Conservation (phyloP, 1,140 invertebrate genomes). For the Pseudomyrmex concolor region DNA sequence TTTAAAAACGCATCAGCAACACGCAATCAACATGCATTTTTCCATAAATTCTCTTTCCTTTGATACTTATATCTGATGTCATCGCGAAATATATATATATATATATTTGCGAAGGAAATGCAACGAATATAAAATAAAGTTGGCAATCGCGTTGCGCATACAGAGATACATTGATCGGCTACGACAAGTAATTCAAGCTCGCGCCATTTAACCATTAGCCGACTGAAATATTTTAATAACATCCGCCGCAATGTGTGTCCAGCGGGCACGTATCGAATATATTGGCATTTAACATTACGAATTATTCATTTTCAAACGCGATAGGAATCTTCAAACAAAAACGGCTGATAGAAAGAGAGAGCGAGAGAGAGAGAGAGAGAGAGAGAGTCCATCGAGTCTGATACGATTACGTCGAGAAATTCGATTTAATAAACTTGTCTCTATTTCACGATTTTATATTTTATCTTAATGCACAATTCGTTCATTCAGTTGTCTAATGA, state of each 20-base stretch:
- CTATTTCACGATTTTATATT: slow-evolving; percentile 40
- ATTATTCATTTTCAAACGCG: slow-evolving; percentile 58
- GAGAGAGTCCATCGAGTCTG: slow-evolving; percentile 34
- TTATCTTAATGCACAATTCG: background rate
- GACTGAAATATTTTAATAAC: slow-evolving; percentile 62
- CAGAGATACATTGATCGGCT: slow-evolving; percentile 42
- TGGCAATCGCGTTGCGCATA: slow-evolving; percentile 3
- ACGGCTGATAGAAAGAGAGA: slow-evolving; percentile 4
- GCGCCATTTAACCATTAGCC: slow-evolving; percentile 57
- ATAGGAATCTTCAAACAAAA: slow-evolving; percentile 55
- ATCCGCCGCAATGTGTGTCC: slow-evolving; percentile 55
- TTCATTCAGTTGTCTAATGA: slow-evolving; percentile 29
- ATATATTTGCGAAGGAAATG: slow-evolving; percentile 12
- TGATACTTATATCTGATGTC: background rate
- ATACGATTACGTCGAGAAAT: slow-evolving; percentile 40
- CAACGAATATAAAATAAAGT: slow-evolving; percentile 48
- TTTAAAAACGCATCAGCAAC: background rate
- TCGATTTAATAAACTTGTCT: slow-evolving; percentile 40
- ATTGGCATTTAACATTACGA: slow-evolving; percentile 61
- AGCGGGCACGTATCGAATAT: slow-evolving; percentile 47
- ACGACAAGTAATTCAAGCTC: slow-evolving; percentile 58
- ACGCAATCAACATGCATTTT: background rate
- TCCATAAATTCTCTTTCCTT: background rate
- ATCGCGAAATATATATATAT: slow-evolving; percentile 38
- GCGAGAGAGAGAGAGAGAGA: background rate